Evolutionary conservation across 2,113 vertebrate species (phyloP).

Genomic region (Charadrius vociferus): DNA sequence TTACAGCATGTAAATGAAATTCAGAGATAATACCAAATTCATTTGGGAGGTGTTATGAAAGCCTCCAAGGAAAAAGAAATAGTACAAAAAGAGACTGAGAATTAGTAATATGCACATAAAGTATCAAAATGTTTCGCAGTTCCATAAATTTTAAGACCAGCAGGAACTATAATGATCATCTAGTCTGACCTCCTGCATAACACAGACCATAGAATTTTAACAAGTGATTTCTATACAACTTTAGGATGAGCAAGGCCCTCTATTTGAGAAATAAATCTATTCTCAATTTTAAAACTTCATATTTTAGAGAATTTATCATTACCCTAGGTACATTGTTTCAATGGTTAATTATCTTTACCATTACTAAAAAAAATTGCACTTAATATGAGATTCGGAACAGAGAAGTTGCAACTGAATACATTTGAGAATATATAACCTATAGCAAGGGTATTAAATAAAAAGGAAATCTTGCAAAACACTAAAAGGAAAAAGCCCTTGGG

Average conservation of each 20-base stretch:
- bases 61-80: slow-evolving; percentile 15
- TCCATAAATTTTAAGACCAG: slow-evolving; percentile 35
- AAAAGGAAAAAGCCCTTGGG: not conserved
- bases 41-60: slow-evolving; percentile 51
- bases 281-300: not conserved
- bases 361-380: not conserved
- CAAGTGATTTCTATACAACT: not conserved
- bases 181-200: not conserved
- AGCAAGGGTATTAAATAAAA: not conserved
- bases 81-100: not conserved
- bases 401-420: not conserved
- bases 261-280: not conserved
- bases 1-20: slow-evolving; percentile 42
- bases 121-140: slow-evolving; percentile 11
- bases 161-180: not conserved
- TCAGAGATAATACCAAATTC: slow-evolving; percentile 27
- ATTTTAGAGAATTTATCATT: not conserved
- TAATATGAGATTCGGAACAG: not conserved
- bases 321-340: not conserved
- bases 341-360: not conserved
- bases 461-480: not conserved
- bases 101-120: slow-evolving; percentile 27
- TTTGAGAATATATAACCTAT: not conserved
- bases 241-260: not conserved
- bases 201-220: slow-evolving; percentile 31